These are phyloP conservation scores for Dorcus parallelipipedus DNA, from an alignment of 2,888 invertebrate genomes.

Conservation along the genomic window DNA sequence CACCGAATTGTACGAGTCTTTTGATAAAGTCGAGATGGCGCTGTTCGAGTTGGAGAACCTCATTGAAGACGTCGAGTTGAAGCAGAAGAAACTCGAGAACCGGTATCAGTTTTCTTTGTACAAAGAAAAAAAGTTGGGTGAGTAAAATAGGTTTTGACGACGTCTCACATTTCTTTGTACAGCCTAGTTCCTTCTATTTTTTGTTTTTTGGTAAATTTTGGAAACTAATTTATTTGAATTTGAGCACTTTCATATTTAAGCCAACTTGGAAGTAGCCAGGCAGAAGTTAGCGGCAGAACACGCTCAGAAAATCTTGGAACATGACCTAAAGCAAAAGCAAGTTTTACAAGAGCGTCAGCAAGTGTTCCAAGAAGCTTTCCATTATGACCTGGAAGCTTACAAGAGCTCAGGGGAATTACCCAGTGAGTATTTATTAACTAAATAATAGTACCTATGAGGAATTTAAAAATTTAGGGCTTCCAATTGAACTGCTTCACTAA, in stretches of 20 bases:
- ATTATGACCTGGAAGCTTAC: slow-evolving; percentile 62
- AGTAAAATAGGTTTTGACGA: slow-evolving; percentile 12
- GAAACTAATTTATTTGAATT: no score
- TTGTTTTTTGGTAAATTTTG: no score
- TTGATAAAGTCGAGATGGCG: slow-evolving; percentile 63
- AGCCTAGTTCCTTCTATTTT: no score
- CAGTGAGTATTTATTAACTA: slow-evolving; percentile 46
- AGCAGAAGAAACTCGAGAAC: slow-evolving; percentile 69
- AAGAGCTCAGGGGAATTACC: slow-evolving; percentile 61
- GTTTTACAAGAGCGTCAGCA: slow-evolving; percentile 63
- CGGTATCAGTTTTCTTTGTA: slow-evolving; percentile 67
- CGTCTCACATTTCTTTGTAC: no score
- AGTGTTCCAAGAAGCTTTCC: slow-evolving; percentile 68
- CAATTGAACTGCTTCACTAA: no score
- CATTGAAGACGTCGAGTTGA: slow-evolving; percentile 66
- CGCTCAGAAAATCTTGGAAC: slow-evolving; percentile 54
- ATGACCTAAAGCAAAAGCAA: slow-evolving; percentile 55
- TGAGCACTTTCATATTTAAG: slow-evolving; percentile 25
- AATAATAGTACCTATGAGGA: no score
- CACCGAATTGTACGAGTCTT: slow-evolving; percentile 54
- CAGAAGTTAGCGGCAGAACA: slow-evolving; percentile 57
- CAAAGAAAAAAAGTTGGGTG: slow-evolving; percentile 70
- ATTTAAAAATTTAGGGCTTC: no score
- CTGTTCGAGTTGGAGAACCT: slow-evolving; percentile 64
- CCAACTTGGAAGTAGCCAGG: slow-evolving; percentile 46